Evolutionary conservation across 1,140 invertebrate genomes (phyloP).

Genomic region (Leptoteleia sp.): DNA sequence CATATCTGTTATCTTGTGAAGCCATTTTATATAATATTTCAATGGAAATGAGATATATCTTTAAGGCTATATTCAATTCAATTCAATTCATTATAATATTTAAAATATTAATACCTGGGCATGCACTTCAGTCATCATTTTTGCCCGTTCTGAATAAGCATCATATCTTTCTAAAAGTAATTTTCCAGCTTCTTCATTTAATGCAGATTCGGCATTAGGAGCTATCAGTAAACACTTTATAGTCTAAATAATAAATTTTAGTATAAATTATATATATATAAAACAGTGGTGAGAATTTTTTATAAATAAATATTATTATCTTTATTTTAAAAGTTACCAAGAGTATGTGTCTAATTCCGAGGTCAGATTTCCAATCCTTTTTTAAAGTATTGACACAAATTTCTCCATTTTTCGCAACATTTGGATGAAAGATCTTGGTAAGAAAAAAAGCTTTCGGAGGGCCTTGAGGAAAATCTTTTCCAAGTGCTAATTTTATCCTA

Average conservation of each 20-base stretch:
- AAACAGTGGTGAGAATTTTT: neutral
- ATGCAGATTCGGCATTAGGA: conserved; percentile 95
- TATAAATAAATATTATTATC: too few relatives aligned
- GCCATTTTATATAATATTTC: too few relatives aligned
- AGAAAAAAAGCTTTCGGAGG: conserved; percentile 97
- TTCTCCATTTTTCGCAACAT: conserved; percentile 96
- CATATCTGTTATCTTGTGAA: too few relatives aligned
- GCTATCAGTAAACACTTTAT: conserved; percentile 96
- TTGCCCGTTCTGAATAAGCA: conserved; percentile 93
- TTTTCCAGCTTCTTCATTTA: conserved; percentile 97
- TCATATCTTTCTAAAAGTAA: conserved; percentile 94
- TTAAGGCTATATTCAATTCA: too few relatives aligned
- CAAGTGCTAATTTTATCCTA: conserved; percentile 93
- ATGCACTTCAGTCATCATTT: conserved; percentile 97
- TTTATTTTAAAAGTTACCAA: conserved; percentile 71
- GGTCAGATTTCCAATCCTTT: conserved; percentile 97
- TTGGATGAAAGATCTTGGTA: conserved; percentile 98
- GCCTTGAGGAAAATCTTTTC: conserved; percentile 95
- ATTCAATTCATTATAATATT: neutral
- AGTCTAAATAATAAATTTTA: conserved; percentile 82
- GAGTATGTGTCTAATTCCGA: conserved; percentile 97
- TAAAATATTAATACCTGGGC: conserved; percentile 83
- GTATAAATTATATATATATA: conserved; percentile 9
- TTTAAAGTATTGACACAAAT: conserved; percentile 99
- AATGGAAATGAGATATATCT: too few relatives aligned